Evolutionary conservation across 2,797 vertebrate genomes (phyloP).

Genomic region (Myotis planiceps): DNA sequence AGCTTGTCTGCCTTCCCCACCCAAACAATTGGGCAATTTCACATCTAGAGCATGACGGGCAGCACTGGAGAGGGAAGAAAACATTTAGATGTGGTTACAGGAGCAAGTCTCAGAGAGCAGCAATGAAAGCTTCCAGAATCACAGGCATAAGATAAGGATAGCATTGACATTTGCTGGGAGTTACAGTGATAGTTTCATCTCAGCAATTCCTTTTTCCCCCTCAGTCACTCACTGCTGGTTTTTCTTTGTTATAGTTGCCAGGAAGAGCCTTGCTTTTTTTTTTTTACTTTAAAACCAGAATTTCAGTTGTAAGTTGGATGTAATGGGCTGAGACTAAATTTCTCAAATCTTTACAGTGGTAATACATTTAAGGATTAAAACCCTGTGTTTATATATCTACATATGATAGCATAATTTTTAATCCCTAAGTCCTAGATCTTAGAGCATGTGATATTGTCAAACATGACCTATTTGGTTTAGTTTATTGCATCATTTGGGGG

Average conservation of each 20-base stretch:
- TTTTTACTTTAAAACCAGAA: conserved; percentile 64
- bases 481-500: not conserved
- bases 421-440: not conserved
- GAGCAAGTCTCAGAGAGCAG: not conserved
- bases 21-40: not conserved
- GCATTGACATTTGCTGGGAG: conserved; percentile 53
- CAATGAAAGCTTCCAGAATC: not conserved
- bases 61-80: not conserved
- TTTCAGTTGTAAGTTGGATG: conserved; percentile 45
- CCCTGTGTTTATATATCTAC: not conserved
- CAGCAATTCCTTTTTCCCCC: not conserved
- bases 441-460: not conserved
- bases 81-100: conserved; percentile 12
- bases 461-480: not conserved
- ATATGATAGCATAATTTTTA: not conserved
- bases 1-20: not conserved
- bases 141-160: not conserved
- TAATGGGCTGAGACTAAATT: conserved; percentile 37
- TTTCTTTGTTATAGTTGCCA: conserved; percentile 61
- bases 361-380: conserved; percentile 48
- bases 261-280: conserved; percentile 57
- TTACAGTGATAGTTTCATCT: not conserved
- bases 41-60: not conserved
- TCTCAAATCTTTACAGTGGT: conserved; percentile 23
- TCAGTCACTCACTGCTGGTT: conserved; percentile 50